Evolutionary conservation across 1,140 invertebrate species (phyloP).

Genomic region (Drosophila prosaltans): DNA sequence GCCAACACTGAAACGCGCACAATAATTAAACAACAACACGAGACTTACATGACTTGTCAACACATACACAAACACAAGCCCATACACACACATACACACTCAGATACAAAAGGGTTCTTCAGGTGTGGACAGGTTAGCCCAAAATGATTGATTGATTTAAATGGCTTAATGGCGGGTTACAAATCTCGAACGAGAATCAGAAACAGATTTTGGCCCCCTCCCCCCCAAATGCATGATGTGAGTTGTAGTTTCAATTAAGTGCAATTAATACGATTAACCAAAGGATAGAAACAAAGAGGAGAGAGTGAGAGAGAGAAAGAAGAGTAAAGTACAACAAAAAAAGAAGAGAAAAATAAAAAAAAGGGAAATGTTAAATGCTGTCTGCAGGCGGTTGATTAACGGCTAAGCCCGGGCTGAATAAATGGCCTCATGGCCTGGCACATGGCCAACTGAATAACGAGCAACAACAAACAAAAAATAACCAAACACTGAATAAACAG

Average conservation of each 20-base stretch:
- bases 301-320: neutral
- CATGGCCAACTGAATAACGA: constrained; percentile 29
- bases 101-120: constrained; percentile 25
- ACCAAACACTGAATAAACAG: neutral
- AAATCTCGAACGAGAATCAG: constrained; percentile 43
- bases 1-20: constrained; percentile 59
- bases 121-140: constrained; percentile 35
- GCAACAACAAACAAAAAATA: no score
- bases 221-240: neutral
- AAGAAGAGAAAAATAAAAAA: neutral
- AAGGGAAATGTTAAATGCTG: constrained; percentile 12
- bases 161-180: constrained; percentile 41
- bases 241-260: constrained; percentile 65
- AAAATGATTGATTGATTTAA: constrained; percentile 30
- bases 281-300: neutral
- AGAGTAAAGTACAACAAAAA: neutral
- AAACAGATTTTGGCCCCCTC: constrained; percentile 18
- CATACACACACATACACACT: constrained; percentile 28
- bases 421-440: constrained; percentile 37
- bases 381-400: constrained; percentile 45
- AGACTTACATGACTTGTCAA: constrained; percentile 74
- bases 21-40: constrained; percentile 71
- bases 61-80: constrained; percentile 35
- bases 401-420: constrained; percentile 23
- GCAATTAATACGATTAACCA: constrained; percentile 73